These are phyloP conservation scores for Epinotia brunnichana DNA, from an alignment of 2,888 invertebrate species.

Conservation along the genomic window DNA sequence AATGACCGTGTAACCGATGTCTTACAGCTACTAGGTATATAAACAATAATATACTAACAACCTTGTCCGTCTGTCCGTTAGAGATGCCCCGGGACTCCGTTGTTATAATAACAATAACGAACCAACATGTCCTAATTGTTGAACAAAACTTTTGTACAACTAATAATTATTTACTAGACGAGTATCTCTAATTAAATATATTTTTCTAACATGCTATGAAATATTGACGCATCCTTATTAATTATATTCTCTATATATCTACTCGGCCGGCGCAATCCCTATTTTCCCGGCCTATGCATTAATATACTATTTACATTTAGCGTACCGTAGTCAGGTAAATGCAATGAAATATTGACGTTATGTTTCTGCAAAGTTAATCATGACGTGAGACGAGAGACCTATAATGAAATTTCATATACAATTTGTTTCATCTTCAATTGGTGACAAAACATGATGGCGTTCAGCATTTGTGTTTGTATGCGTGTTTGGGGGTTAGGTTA, in stretches of 20 bases:
- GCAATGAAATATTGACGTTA: too few species aligned
- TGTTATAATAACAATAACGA: conserved; percentile 4
- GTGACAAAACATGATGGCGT: too few species aligned
- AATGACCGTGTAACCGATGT: too few species aligned
- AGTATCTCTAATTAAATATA: background rate
- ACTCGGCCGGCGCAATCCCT: too few species aligned
- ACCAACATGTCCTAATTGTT: background rate
- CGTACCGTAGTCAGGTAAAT: background rate
- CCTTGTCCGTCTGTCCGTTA: background rate
- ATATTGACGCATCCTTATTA: too few species aligned
- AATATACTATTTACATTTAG: background rate
- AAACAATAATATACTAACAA: background rate
- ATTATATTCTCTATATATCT: too few species aligned
- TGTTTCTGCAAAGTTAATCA: too few species aligned
- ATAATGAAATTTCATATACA: too few species aligned
- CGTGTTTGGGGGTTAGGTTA: too few species aligned
- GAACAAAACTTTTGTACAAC: background rate
- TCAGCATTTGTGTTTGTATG: too few species aligned
- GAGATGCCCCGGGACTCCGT: background rate
- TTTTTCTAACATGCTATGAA: background rate
- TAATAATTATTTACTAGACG: background rate
- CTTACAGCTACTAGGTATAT: background rate
- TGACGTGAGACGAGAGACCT: too few species aligned
- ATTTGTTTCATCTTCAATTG: too few species aligned
- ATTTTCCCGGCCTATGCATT: background rate